Conservation (phyloP, 1,140 invertebrate species). For the Stegodyphus mimosarum region DNA sequence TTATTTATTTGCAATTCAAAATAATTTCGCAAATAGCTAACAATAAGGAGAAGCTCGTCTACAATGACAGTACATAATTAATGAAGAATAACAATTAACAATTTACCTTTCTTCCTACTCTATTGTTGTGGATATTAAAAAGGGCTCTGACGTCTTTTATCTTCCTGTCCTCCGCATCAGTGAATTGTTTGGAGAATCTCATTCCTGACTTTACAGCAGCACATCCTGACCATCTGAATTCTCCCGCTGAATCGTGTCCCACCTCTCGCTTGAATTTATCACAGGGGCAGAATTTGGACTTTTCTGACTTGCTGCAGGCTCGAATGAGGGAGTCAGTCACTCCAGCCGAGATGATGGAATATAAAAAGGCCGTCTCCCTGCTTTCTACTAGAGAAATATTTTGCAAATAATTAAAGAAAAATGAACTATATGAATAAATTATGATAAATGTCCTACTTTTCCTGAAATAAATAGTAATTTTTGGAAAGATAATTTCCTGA, state of each 20-base stretch:
- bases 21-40: no score
- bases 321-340: slow-evolving; percentile 88
- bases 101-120: slow-evolving; percentile 88
- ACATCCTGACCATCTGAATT: slow-evolving; percentile 90
- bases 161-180: slow-evolving; percentile 81
- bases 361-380: slow-evolving; percentile 89
- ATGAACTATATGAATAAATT: no score
- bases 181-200: slow-evolving; percentile 81
- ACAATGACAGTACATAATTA: no score
- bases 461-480: no score
- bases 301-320: slow-evolving; percentile 89
- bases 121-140: slow-evolving; percentile 98
- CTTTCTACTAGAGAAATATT: slow-evolving; percentile 76
- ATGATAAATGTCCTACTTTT: no score
- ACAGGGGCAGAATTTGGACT: slow-evolving; percentile 83
- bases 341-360: slow-evolving; percentile 89
- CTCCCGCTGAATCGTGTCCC: slow-evolving; percentile 65
- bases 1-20: no score
- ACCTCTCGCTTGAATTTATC: slow-evolving; percentile 69
- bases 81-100: no score
- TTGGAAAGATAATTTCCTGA: no score
- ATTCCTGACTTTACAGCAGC: slow-evolving; percentile 83
- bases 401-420: no score
- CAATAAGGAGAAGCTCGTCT: no score
- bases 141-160: slow-evolving; percentile 85